These are phyloP conservation scores for Scrobipalpa atriplicella DNA, from an alignment of 2,888 invertebrate species.

Conservation along the genomic window DNA sequence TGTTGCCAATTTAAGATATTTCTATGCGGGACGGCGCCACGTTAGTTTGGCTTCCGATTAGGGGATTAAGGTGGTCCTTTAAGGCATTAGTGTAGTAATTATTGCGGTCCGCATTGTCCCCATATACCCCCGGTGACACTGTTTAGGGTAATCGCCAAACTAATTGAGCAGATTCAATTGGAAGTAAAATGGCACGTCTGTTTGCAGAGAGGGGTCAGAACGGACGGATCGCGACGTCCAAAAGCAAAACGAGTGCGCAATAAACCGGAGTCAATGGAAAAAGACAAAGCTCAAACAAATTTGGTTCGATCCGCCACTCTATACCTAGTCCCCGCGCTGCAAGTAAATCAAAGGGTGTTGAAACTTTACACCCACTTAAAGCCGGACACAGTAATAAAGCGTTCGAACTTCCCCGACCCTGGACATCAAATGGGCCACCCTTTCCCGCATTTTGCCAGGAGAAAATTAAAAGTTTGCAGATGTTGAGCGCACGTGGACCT, in stretches of 20 bases:
- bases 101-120: slow-evolving; percentile 73
- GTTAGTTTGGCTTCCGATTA: slow-evolving; percentile 82
- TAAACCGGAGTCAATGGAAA: slow-evolving; percentile 51
- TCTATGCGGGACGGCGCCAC: slow-evolving; percentile 80
- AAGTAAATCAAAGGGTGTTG: slow-evolving; percentile 83
- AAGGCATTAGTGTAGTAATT: slow-evolving; percentile 76
- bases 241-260: slow-evolving; percentile 52
- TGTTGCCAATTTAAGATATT: slow-evolving; percentile 83
- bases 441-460: slow-evolving; percentile 70
- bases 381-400: slow-evolving; percentile 83
- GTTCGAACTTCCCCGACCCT: slow-evolving; percentile 79
- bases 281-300: slow-evolving; percentile 68
- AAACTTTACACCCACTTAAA: slow-evolving; percentile 83
- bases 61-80: slow-evolving; percentile 80
- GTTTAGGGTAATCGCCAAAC: slow-evolving; percentile 28
- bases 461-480: slow-evolving; percentile 76
- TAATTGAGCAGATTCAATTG: slow-evolving; percentile 26
- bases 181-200: slow-evolving; percentile 21
- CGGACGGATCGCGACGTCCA: slow-evolving; percentile 32
- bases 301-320: slow-evolving; percentile 58
- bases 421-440: slow-evolving; percentile 79
- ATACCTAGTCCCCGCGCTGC: slow-evolving; percentile 72
- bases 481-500: slow-evolving; percentile 49
- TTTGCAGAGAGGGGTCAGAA: slow-evolving; percentile 25
- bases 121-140: slow-evolving; percentile 45